Conservation (phyloP, 2,888 invertebrate species). For the Hybos culiciformis region DNA sequence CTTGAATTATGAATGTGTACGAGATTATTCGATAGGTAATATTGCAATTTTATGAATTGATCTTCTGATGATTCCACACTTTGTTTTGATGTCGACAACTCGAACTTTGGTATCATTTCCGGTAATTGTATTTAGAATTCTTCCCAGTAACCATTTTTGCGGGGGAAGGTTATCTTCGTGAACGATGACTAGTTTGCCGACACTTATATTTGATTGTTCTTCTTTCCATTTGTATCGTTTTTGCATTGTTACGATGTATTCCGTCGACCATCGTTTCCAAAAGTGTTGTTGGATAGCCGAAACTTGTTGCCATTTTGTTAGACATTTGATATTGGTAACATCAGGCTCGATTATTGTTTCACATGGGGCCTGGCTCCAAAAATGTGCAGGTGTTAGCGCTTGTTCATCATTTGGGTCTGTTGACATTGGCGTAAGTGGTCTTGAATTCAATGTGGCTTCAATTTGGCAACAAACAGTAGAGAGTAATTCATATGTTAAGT, state of each 20-base stretch:
- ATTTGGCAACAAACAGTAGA: not conserved
- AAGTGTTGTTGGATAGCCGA: constrained; percentile 6
- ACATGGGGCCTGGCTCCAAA: not conserved
- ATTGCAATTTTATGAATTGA: constrained; percentile 8
- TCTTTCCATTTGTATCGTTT: constrained; percentile 9
- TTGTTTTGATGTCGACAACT: constrained; percentile 8
- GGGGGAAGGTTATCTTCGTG: constrained; percentile 9
- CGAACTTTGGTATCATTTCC: constrained; percentile 7
- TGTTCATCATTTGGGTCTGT: not conserved
- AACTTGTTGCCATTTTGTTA: constrained; percentile 7
- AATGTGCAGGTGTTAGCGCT: not conserved
- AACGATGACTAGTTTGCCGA: constrained; percentile 4
- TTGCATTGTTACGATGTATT: constrained; percentile 7
- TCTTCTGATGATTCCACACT: not conserved
- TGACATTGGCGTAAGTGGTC: too few relatives aligned
- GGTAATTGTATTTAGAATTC: constrained; percentile 2
- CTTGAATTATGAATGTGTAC: too few relatives aligned
- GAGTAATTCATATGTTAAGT: constrained; percentile 3
- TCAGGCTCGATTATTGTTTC: constrained; percentile 1
- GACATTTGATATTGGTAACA: not conserved
- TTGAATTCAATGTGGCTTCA: constrained; percentile 1
- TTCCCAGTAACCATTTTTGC: constrained; percentile 8
- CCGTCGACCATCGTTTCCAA: constrained; percentile 7
- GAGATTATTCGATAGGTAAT: constrained; percentile 7
- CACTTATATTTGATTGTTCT: not conserved